phyloP scores from a whole-genome alignment of 2,797 vertebrate genomes.

The Acomys russatus region DNA sequence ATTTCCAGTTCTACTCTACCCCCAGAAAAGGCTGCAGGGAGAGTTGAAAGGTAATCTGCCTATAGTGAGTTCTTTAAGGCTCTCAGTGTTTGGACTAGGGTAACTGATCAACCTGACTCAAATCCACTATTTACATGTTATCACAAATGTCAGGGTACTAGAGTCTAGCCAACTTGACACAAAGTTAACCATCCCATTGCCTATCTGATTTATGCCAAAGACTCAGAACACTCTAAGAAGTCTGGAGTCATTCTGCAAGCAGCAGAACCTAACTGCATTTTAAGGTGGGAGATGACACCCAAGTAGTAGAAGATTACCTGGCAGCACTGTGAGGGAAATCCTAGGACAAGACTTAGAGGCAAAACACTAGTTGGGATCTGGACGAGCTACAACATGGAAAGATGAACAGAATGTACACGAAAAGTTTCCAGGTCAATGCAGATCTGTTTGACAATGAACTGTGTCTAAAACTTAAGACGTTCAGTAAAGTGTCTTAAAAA shows the following conservation, averaged over 20 bases:
- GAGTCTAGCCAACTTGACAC: not conserved
- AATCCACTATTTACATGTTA: not conserved
- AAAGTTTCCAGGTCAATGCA: not conserved
- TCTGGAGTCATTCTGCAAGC: not conserved
- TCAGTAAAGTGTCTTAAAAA: not conserved
- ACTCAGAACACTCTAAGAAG: not conserved
- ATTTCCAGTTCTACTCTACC: not conserved
- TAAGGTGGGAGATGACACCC: not conserved
- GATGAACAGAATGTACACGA: not conserved
- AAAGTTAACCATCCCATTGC: not conserved
- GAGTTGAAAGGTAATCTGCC: not conserved
- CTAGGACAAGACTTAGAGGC: not conserved
- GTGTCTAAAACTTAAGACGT: not conserved
- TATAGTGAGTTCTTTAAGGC: not conserved
- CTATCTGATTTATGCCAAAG: not conserved
- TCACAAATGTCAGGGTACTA: not conserved
- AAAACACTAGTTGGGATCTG: no score
- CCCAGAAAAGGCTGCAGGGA: not conserved
- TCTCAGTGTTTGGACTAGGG: not conserved
- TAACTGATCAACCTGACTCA: not conserved
- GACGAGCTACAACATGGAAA: not conserved
- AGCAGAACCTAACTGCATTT: not conserved
- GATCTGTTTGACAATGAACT: not conserved
- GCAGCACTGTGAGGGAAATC: not conserved
- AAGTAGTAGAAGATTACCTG: not conserved